Base-by-base conservation (phyloP, 2,113 vertebrate genomes). In the Amphilophus citrinellus region DNA sequence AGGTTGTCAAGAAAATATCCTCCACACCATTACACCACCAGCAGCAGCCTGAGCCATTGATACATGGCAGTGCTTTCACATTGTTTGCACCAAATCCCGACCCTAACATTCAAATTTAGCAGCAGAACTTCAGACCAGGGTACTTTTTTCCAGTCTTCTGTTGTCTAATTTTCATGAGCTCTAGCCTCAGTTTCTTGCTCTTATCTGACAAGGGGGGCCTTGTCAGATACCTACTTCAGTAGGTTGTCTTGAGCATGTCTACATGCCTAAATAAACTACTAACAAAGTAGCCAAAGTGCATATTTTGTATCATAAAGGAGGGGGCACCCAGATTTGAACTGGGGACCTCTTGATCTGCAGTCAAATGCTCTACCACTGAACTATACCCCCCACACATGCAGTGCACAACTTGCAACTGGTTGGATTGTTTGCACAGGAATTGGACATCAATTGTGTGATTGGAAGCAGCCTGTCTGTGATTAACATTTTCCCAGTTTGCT, bases 351-450 rank as follows among this genome's bases (percentile, higher is more conserved):
- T 96, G 95, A 96, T 95, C 93, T 97, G 95, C 95, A 96, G 95
- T 96, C 95, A 97, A 97, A 97, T 96, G 96, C 96, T 96, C 96
- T 96, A 94, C 95, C 95, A 95, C 96, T 97, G 95, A 97, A 95
- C 96, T 84, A 88, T 1, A 83, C 42, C 22, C 42, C 65, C 15
- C 0, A 39, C 8, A 10, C 9, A 39, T 6, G 2, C 6, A 1
- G 1, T 3, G 8, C 14, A 10, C 8, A 18, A 6, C 2, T 0
- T 3, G 10, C n/a, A 32, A 7, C 44, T 32, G 10, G 10, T 20
- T 27, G 14, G 0, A 73, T 1, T 53, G 18, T 18, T 17, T 73
- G 27, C 13, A 53, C 66, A 53, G 47, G 66, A 14, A 11, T 17
- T 6, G 47, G 5, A 17, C 2, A 2, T 50, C 18, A 17, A 27